Evolutionary conservation across 1,140 invertebrate species (phyloP).

Genomic region (Wasmannia auropunctata): DNA sequence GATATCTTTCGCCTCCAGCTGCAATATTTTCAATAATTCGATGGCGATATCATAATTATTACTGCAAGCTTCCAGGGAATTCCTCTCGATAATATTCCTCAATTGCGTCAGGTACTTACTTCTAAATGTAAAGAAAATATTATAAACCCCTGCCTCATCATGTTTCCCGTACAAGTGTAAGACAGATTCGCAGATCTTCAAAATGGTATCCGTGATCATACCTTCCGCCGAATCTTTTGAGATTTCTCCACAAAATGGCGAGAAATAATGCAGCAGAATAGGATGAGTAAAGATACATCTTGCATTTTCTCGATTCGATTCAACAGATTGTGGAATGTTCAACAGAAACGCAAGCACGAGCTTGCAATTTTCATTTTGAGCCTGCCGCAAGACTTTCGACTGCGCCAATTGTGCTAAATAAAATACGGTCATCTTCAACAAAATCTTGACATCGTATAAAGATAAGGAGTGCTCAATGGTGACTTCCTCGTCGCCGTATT

Average conservation of each 20-base stretch:
- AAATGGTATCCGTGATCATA: constrained; percentile 83
- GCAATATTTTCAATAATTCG: constrained; percentile 72
- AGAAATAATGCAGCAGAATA: constrained; percentile 86
- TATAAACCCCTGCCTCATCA: constrained; percentile 4
- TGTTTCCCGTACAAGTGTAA: constrained; percentile 58
- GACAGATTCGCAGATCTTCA: constrained; percentile 76
- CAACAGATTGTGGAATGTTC: constrained; percentile 64
- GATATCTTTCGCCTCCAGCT: constrained; percentile 63
- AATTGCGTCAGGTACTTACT: constrained; percentile 77
- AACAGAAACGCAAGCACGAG: constrained; percentile 74
- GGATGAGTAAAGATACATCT: constrained; percentile 85
- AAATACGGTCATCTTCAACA: constrained; percentile 76
- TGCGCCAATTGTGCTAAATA: constrained; percentile 77
- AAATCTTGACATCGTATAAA: constrained; percentile 65
- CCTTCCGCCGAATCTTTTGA: constrained; percentile 72
- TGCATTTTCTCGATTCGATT: not conserved
- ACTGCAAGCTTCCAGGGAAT: constrained; percentile 6
- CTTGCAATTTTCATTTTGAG: constrained; percentile 70
- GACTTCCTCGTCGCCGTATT: constrained; percentile 56
- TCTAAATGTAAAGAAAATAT: constrained; percentile 74
- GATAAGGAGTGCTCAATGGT: constrained; percentile 62
- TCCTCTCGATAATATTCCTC: constrained; percentile 68
- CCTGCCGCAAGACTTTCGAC: constrained; percentile 55
- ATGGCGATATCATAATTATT: constrained; percentile 20
- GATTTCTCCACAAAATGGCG: constrained; percentile 81